phyloP scores from a whole-genome alignment of 2,113 vertebrate species.

The Perca fluviatilis region DNA sequence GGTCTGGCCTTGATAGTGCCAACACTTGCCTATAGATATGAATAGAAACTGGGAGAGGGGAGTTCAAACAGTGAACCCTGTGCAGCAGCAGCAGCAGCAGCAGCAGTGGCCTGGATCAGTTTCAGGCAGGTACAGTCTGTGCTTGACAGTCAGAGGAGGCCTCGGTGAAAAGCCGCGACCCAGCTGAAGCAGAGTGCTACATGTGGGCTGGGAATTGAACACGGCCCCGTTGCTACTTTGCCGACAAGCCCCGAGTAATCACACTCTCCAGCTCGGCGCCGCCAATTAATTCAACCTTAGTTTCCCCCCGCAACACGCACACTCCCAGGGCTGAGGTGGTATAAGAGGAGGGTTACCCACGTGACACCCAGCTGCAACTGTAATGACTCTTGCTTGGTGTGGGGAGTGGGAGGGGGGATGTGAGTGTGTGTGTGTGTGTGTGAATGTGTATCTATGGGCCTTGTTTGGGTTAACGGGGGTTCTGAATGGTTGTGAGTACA shows the following conservation, averaged over 20 bases:
- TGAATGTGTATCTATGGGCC: conserved; percentile 40
- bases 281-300: conserved; percentile 86
- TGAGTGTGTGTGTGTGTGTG: conserved; percentile 36
- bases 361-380: conserved; percentile 80
- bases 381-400: conserved; percentile 78
- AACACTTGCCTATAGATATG: background rate
- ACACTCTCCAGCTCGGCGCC: conserved; percentile 77
- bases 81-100: conserved; percentile 3
- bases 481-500: background rate
- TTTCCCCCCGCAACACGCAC: conserved; percentile 75
- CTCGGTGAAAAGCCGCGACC: conserved; percentile 52
- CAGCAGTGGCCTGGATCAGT: conserved; percentile 18
- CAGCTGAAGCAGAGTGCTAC: conserved; percentile 73
- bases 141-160: conserved; percentile 68
- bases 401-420: conserved; percentile 7
- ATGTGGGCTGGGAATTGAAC: conserved; percentile 81
- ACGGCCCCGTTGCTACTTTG: conserved; percentile 78
- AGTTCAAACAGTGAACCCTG: background rate
- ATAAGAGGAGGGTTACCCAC: conserved; percentile 72
- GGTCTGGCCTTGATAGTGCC: conserved; percentile 6
- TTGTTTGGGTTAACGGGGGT: conserved; percentile 11
- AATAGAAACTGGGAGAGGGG: conserved; percentile 19
- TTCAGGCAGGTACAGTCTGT: conserved; percentile 55
- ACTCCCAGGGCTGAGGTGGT: conserved; percentile 76
- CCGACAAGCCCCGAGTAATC: conserved; percentile 85